Evolutionary conservation across 2,888 invertebrate species (phyloP), one percentile per base, ranked within the genome.

Genomic region (Drosophila anomalata): DNA sequence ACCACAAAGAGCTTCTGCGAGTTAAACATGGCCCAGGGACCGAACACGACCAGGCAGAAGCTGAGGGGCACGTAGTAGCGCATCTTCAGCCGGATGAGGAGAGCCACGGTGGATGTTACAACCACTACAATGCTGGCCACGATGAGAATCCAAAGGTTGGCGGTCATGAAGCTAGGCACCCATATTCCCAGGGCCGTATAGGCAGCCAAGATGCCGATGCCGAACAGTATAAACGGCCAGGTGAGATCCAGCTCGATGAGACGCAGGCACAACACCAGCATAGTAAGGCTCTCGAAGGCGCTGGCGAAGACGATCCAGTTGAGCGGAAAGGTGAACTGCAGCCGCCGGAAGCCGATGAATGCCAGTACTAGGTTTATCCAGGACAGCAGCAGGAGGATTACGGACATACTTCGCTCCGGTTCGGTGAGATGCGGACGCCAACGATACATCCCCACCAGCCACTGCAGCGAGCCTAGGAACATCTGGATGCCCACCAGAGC

Each of bases 11-110:
- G 5, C 0, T 39, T 42, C 11, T 72, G 62, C 0, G 73, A 59
- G n/a, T 85, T 85, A 55, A 78, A 75, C 63, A 87, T 82, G 5
- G 73, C 68, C 86, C 84, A 85, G 17, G 84, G 87, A 0, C 88
- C 85, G 22, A 85, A 83, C 2, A 87, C 3, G 2, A 68, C 55
- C 7, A 79, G 5, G n/a, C 55, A 56, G 0, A 74, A 3, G 8
- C 56, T 71, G 1, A 85, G 6, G 1, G 83, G 76, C 9, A 87
- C 44, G 17, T 77, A 85, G 14, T 66, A 39, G 42, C 66, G 73
- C 73, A 85, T 66, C n/a, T 68, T 33, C 0, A 85, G 54, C 2
- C 54, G 33, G 9, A 33, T 39, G 26, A 24, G 0, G 14, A 85
- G 46, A 0, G 84, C 65, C 5, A 76, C 0, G 0, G 54, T 6